A percentile compares a stretch with the other conserved stretches of the same genome.
These are phyloP conservation scores for Piprites chloris DNA, from an alignment of 2,113 vertebrate genomes.

Conservation along the genomic window DNA sequence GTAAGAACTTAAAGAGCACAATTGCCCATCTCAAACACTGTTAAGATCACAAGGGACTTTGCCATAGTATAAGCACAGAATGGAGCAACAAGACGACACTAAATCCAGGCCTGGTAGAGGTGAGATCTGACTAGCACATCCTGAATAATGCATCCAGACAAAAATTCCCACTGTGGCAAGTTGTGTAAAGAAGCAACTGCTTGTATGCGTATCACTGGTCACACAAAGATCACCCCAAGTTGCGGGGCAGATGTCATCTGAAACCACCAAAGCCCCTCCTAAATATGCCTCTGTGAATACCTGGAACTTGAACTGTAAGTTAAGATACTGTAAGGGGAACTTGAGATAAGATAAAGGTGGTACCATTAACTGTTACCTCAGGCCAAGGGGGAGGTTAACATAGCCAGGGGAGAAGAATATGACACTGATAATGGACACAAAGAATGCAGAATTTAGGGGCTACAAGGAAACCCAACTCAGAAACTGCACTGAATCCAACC, in stretches of 20 bases:
- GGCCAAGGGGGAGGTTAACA: background rate
- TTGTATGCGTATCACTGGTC: background rate
- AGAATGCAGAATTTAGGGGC: background rate
- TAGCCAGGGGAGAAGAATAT: background rate
- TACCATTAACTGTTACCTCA: background rate
- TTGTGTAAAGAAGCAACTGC: background rate
- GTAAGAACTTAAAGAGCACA: background rate
- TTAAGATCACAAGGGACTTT: background rate
- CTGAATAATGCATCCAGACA: background rate
- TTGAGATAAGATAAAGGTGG: background rate
- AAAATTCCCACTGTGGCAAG: background rate
- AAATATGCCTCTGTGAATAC: background rate
- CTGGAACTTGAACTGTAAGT: background rate
- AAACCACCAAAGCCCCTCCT: background rate
- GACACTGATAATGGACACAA: background rate
- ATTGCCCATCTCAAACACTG: background rate
- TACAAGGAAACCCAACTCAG: background rate
- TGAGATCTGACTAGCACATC: background rate
- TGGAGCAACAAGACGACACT: background rate
- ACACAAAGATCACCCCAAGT: background rate
- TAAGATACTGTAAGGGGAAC: background rate
- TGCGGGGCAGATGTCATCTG: background rate
- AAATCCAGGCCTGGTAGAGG: background rate
- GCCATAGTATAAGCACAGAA: background rate
- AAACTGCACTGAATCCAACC: background rate